phyloP scores from a whole-genome alignment of 2,888 invertebrate genomes.

The Miltochrista miniata region DNA sequence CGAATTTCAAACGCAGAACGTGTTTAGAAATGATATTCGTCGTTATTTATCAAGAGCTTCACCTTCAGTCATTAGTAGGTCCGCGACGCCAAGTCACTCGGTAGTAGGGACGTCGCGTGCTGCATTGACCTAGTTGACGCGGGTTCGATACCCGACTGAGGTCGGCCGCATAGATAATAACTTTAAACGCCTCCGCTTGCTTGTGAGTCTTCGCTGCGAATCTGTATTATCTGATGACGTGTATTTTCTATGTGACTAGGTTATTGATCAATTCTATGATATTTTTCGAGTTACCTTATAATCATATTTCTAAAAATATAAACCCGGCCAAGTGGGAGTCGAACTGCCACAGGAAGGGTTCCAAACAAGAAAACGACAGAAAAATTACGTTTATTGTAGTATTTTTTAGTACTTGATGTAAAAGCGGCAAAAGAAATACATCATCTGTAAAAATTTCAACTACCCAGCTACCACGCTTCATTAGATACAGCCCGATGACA shows the following conservation, averaged over 20 bases:
- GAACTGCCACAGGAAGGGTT: no score
- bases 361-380: no score
- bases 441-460: no score
- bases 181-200: slow-evolving; percentile 55
- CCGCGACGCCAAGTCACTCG: slow-evolving; percentile 44
- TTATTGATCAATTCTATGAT: slow-evolving; percentile 8
- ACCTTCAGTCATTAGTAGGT: slow-evolving; percentile 46
- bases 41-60: slow-evolving; percentile 35
- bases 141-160: slow-evolving; percentile 77
- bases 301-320: no score
- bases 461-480: no score
- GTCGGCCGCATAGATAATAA: slow-evolving; percentile 70
- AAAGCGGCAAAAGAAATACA: no score
- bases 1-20: slow-evolving; percentile 2
- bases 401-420: no score
- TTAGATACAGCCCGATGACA: no score
- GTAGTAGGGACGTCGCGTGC: slow-evolving; percentile 61
- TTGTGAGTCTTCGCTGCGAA: slow-evolving; percentile 54
- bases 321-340: no score
- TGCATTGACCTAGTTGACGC: slow-evolving; percentile 74
- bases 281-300: no score
- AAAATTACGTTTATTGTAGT: no score
- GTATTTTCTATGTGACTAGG: slow-evolving; percentile 3
- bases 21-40: slow-evolving; percentile 11
- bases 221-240: slow-evolving; percentile 48